These are phyloP conservation scores for Fopius arisanus DNA, from an alignment of 1,140 invertebrate species.

Conservation along the genomic window DNA sequence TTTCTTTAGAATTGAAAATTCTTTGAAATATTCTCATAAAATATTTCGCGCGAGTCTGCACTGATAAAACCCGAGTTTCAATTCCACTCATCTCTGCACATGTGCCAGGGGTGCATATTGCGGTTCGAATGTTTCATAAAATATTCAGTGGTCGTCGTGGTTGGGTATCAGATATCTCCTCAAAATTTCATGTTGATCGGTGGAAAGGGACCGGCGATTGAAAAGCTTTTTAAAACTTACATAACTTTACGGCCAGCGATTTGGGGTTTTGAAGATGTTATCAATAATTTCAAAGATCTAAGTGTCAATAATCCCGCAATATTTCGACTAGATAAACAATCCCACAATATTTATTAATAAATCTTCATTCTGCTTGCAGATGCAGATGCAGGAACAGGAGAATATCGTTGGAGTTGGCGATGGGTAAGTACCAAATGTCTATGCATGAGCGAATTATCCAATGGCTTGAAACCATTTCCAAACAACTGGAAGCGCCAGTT, in stretches of 20 bases:
- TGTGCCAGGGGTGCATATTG: slow-evolving; percentile 53
- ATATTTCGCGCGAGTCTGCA: slow-evolving; percentile 27
- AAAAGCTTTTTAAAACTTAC: slow-evolving; percentile 52
- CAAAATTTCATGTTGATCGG: slow-evolving; percentile 61
- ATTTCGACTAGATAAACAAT: too few relatives aligned
- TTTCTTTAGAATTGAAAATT: too few relatives aligned
- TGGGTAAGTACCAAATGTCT: background rate
- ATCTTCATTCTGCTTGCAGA: background rate
- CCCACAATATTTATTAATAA: too few relatives aligned
- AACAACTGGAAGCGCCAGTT: background rate
- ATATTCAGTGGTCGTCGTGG: slow-evolving; percentile 61
- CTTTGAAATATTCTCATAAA: too few relatives aligned
- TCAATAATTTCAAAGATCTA: background rate
- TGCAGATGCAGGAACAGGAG: too few relatives aligned
- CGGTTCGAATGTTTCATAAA: slow-evolving; percentile 64
- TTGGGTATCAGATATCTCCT: slow-evolving; percentile 55
- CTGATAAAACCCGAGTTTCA: background rate
- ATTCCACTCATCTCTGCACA: slow-evolving; percentile 1
- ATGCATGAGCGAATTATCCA: slow-evolving; percentile 1
- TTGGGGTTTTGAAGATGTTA: background rate
- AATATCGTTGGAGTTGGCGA: too few relatives aligned
- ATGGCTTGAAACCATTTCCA: background rate
- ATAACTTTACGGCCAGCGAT: slow-evolving; percentile 54
- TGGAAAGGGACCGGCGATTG: slow-evolving; percentile 47
- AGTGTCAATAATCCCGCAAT: slow-evolving; percentile 21